Base-by-base conservation (phyloP, 2,797 vertebrate genomes). In the Zenarchopterus dispar region DNA sequence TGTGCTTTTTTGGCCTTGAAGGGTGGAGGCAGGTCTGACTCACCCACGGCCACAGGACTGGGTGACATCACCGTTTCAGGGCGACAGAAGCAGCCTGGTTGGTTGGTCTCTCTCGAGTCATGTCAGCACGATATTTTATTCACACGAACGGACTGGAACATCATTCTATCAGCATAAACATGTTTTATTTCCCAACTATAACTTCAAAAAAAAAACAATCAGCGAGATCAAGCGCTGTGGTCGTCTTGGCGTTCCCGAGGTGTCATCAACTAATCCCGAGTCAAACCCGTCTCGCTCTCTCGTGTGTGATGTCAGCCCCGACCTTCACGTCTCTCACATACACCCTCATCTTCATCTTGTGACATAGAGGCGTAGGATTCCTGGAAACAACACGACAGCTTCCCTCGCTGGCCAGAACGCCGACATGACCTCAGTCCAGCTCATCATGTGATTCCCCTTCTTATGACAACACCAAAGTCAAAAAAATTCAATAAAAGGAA, bases 1-100 rank as follows among this genome's bases (percentile, higher is more conserved):
- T 16, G 16, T 26, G 45, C 43, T 31, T 49, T 39, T 36, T 15
- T 10, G 9, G 17, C 57, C 67, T 53, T 1, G 42, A 26, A 33
- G 8, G 31, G 63, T n/a, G 65, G 56, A 62, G 56, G 46, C 50
- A 55, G 44, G 61, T 75, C 82, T 85, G 77, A 85, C 80, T 75
- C 80, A 78, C 8, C 39, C 16, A 1, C 16, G 16, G 69, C 71
- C 68, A 61, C 62, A 15, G 61, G 73, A 65, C 50, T 6, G 52
- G 33, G 61, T 26, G 11, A 17, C 62, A 48, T 85, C 75, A 65
- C 65, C 58, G n/a, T 22, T 17, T 17, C 33, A 21, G 50, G 48
- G 46, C 9, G 56, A 28, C 28, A 8, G 28, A 28, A 8, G 50
- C 21, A 5, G 36, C 31, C 54, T 52, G 56, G 23, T 23, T 56